Base-by-base conservation (phyloP, 2,888 invertebrate genomes). In the Chydorus sphaericus region DNA sequence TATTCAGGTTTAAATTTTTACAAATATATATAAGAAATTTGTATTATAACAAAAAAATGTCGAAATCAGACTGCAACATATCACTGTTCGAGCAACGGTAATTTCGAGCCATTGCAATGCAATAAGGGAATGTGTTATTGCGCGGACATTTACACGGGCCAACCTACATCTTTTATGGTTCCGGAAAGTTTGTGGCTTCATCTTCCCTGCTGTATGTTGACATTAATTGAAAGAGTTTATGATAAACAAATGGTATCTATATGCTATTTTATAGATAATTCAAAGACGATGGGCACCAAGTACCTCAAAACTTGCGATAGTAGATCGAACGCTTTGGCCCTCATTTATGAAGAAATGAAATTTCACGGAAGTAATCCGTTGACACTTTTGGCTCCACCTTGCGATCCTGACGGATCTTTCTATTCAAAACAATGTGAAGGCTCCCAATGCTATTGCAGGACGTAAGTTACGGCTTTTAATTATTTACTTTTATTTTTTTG, bases 231-330 rank as follows among this genome's bases (percentile, higher is more conserved):
- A 44, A 7, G 44, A 30, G 28, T 11, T 20, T 44, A 37, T 33
- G n/a, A 38, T n/a, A 23, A 8, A 29, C 26, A 33, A 52, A 38
- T 56, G 63, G 63, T 18, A 11, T 8, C n/a, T 14, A 44, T n/a
- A 14, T 5, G 28, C 4, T 31, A 38, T 5, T 14, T 20, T 20
- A 26, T 57, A 79, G 77, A 75, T 66, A 69, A 72, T 58, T 58
- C 65, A 55, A 62, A 66, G 48, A 63, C 66, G 56, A 65, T 74
- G 48, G 80, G 80, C 48, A 70, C 70, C 48, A 73, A 76, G 64
- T 83, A 83, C 67, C 67, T 80, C 56, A 71, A 82, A 62, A 73
- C 75, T 66, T 83, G 83, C 66, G 83, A 83, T 68, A 82, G 82
- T 67, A 68, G 75, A 60, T 72, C 74, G 31, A 72, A 75, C 59